Evolutionary conservation across 2,113 vertebrate genomes (phyloP).

Genomic region (Mixornis gularis): DNA sequence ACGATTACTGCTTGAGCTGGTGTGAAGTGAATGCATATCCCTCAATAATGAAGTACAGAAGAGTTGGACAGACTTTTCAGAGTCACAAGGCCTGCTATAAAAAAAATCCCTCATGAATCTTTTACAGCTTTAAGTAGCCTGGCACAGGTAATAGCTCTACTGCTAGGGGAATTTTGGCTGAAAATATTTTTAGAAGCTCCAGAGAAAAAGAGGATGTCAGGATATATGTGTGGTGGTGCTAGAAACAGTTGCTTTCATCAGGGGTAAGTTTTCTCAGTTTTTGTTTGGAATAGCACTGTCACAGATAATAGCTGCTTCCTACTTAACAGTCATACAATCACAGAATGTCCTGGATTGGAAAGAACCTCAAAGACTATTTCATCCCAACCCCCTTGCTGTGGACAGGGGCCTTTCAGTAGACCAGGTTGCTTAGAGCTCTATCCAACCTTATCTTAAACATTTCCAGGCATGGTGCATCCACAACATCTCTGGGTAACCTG

Average conservation of each 20-base stretch:
- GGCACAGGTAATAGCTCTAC: slow-evolving; percentile 3
- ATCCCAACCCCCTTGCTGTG: background rate
- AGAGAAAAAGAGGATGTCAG: background rate
- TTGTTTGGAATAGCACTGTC: background rate
- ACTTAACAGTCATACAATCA: background rate
- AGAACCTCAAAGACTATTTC: background rate
- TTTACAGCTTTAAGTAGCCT: slow-evolving; percentile 31
- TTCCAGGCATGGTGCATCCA: background rate
- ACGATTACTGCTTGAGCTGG: slow-evolving; percentile 65
- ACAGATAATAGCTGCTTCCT: background rate
- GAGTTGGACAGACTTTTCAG: slow-evolving; percentile 41
- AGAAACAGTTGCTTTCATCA: background rate
- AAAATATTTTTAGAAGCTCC: slow-evolving; percentile 30
- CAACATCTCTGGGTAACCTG: background rate
- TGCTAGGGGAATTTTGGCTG: slow-evolving; percentile 2
- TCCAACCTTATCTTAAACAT: background rate
- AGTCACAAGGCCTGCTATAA: slow-evolving; percentile 49
- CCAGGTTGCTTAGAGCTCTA: background rate
- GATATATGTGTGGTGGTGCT: background rate
- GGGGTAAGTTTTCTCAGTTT: background rate
- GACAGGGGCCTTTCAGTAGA: background rate
- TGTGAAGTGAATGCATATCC: slow-evolving; percentile 77
- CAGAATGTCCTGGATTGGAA: background rate
- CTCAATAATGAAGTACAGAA: slow-evolving; percentile 68
- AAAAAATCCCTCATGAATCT: slow-evolving; percentile 57